A percentile compares a stretch with the other conserved stretches of the same genome.
These are phyloP conservation scores for Microctenopoma lineatum DNA, from an alignment of 2,797 vertebrate genomes.

Conservation along the genomic window DNA sequence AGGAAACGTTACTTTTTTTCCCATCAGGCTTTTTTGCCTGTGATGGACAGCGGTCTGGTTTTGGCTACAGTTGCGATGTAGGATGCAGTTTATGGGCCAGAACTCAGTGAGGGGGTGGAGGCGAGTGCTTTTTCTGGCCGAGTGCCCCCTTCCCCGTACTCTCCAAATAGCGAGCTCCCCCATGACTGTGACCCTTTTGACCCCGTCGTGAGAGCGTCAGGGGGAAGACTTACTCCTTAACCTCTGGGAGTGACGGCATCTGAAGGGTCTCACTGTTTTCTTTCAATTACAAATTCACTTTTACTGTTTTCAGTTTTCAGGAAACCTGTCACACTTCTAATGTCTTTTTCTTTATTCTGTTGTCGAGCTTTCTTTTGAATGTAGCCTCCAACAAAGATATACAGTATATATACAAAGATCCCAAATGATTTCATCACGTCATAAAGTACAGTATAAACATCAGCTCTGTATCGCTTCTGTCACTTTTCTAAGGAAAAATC, in stretches of 20 bases:
- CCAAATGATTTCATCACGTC: too few relatives aligned
- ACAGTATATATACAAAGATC: too few relatives aligned
- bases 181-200: conserved; percentile 80
- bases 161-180: conserved; percentile 69
- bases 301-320: conserved; percentile 23
- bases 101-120: conserved; percentile 82
- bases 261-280: conserved; percentile 42
- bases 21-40: conserved; percentile 83
- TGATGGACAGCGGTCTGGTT: conserved; percentile 86
- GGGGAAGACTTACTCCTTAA: conserved; percentile 76
- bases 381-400: too few relatives aligned
- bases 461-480: too few relatives aligned
- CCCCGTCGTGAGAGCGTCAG: conserved; percentile 78
- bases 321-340: not conserved
- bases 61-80: conserved; percentile 86
- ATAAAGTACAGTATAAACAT: too few relatives aligned
- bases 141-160: conserved; percentile 50
- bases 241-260: conserved; percentile 42
- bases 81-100: conserved; percentile 94
- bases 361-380: too few relatives aligned
- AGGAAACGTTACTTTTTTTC: conserved; percentile 88
- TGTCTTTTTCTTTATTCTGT: not conserved
- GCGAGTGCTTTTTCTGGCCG: conserved; percentile 77
- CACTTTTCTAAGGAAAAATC: too few relatives aligned
- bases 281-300: conserved; percentile 44